Percentiles rank a stretch among this genome's conserved stretches.
phyloP scores from a whole-genome alignment of 1,140 invertebrate genomes.

The Ceratoteleas bidentatus region DNA sequence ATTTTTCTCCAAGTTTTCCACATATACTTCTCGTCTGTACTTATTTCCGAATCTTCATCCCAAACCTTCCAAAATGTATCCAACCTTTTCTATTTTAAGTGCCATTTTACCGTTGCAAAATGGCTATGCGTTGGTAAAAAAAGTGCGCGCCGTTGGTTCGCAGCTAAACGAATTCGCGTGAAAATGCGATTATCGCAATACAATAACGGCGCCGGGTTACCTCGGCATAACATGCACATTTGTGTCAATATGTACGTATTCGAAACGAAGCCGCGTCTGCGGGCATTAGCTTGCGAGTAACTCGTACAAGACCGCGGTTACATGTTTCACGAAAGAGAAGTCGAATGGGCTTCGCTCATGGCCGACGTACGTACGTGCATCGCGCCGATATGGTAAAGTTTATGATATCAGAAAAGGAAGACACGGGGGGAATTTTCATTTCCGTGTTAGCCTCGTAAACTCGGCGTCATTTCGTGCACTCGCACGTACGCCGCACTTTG shows the following conservation, averaged over 20 bases:
- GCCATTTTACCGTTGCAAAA: too few relatives aligned
- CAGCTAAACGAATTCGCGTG: slow-evolving; percentile 40
- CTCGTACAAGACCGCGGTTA: slow-evolving; percentile 58
- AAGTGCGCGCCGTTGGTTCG: too few relatives aligned
- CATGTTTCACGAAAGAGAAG: slow-evolving; percentile 57
- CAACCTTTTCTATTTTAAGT: too few relatives aligned
- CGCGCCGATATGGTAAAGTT: slow-evolving; percentile 74
- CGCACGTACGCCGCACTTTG: slow-evolving; percentile 35
- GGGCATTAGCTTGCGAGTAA: slow-evolving; percentile 54
- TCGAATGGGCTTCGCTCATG: slow-evolving; percentile 71
- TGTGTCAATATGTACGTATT: slow-evolving; percentile 62
- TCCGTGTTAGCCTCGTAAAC: slow-evolving; percentile 75
- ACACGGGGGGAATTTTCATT: slow-evolving; percentile 73
- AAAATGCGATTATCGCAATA: slow-evolving; percentile 50
- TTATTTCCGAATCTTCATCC: too few relatives aligned
- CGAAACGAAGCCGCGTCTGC: slow-evolving; percentile 50
- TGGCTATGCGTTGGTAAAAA: too few relatives aligned
- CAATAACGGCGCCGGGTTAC: slow-evolving; percentile 24
- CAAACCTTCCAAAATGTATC: too few relatives aligned
- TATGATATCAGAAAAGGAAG: slow-evolving; percentile 74
- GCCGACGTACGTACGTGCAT: slow-evolving; percentile 69
- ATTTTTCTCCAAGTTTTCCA: too few relatives aligned
- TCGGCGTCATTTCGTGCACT: slow-evolving; percentile 75
- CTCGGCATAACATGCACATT: slow-evolving; percentile 55
- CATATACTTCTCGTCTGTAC: too few relatives aligned